phyloP scores from a whole-genome alignment of 2,888 invertebrate species.

The Pachydiplax longipennis region DNA sequence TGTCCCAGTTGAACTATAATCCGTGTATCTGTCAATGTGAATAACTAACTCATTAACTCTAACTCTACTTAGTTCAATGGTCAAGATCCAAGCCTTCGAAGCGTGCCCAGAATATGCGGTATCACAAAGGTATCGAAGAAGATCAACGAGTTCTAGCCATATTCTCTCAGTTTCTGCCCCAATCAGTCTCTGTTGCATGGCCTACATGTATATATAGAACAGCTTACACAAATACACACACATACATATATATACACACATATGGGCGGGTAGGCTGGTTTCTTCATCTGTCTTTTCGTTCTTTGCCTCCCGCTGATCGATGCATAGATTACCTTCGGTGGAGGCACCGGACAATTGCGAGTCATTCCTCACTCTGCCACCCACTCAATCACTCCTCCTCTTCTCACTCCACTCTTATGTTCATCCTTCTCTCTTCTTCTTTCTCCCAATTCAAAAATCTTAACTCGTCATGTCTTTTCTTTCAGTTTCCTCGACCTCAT shows the following conservation, averaged over 20 bases:
- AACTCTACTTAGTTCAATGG: not conserved
- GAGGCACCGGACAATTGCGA: conserved; percentile 22
- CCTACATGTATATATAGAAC: no score
- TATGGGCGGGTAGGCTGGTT: not conserved
- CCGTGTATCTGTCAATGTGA: not conserved
- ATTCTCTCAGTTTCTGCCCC: not conserved
- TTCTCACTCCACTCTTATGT: not conserved
- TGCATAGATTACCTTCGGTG: conserved; percentile 32
- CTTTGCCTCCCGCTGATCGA: conserved; percentile 36
- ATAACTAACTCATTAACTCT: not conserved
- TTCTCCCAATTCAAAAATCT: not conserved
- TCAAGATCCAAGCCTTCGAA: not conserved
- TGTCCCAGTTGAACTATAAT: not conserved
- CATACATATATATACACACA: not conserved
- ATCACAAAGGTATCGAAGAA: not conserved
- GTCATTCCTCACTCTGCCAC: conserved; percentile 39
- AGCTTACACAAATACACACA: no score
- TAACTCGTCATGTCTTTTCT: no score
- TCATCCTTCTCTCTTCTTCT: not conserved
- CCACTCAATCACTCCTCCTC: conserved; percentile 19
- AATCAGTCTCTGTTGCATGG: not conserved
- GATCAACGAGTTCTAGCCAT: not conserved
- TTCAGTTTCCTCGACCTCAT: no score
- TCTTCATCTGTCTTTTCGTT: not conserved
- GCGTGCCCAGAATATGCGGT: not conserved